Percentiles rank a stretch among this genome's conserved stretches.
phyloP scores from a whole-genome alignment of 2,888 invertebrate genomes.

The Trachelus troglodyta region DNA sequence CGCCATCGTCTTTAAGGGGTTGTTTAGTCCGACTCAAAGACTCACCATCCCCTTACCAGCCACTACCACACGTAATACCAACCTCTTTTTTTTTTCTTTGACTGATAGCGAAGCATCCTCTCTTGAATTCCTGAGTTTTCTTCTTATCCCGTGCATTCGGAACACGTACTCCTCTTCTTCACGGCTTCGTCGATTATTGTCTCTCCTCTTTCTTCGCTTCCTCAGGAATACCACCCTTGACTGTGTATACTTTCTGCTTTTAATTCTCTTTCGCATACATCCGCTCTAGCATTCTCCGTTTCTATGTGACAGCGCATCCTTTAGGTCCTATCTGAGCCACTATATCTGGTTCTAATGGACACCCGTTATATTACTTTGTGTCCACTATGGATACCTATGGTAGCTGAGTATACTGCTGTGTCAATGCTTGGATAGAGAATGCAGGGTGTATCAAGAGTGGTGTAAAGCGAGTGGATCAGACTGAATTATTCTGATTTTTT shows the following conservation, averaged over 20 bases:
- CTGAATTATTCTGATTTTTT: neutral
- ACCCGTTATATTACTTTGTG: neutral
- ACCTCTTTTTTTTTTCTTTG: neutral
- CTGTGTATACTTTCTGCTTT: neutral
- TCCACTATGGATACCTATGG: neutral
- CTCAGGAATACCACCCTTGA: neutral
- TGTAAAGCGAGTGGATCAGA: neutral
- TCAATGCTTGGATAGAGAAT: neutral
- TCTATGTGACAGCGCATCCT: neutral
- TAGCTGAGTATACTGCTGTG: neutral
- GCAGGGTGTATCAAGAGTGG: neutral
- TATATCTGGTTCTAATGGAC: neutral
- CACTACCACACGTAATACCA: neutral
- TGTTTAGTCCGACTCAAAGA: neutral
- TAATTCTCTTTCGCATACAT: neutral
- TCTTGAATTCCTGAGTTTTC: neutral
- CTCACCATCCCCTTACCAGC: neutral
- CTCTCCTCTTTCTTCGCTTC: neutral
- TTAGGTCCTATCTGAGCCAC: neutral
- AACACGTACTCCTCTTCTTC: neutral
- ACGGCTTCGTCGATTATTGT: neutral
- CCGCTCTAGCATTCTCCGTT: neutral
- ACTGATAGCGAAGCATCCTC: neutral
- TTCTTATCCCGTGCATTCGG: neutral
- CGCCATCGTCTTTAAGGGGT: neutral